These are phyloP conservation scores for Litocranius walleri DNA, from an alignment of 2,113 vertebrate genomes.

Conservation along the genomic window DNA sequence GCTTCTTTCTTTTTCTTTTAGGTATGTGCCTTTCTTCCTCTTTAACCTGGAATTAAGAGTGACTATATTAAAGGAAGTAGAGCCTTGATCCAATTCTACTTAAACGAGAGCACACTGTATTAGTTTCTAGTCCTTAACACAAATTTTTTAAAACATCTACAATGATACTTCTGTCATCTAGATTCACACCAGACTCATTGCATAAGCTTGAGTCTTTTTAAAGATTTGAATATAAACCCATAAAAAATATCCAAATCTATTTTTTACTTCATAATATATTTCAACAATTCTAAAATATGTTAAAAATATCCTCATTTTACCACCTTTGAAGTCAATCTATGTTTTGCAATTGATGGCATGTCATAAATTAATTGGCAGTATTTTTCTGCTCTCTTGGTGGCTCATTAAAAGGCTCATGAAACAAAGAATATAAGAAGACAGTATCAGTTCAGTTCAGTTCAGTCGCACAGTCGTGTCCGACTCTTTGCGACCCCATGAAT, in stretches of 20 bases:
- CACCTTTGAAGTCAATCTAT: neutral
- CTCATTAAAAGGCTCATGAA: neutral
- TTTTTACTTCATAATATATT: neutral
- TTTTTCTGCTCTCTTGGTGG: neutral
- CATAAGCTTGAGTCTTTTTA: neutral
- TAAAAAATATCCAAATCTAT: neutral
- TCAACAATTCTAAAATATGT: neutral
- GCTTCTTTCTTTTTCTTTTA: conserved; percentile 53
- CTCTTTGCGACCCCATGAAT: too few species aligned
- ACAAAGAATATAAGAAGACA: neutral
- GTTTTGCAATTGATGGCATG: accelerated
- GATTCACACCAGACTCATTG: neutral
- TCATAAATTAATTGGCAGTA: neutral
- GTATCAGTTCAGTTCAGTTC: too few species aligned
- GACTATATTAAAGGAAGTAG: neutral
- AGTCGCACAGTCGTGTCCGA: accelerated
- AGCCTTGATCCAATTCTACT: neutral
- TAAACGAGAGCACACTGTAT: neutral
- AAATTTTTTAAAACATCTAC: neutral
- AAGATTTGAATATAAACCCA: neutral
- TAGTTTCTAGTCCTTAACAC: neutral
- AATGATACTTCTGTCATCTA: neutral
- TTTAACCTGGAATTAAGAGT: conserved; percentile 67
- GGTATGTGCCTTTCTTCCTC: conserved; percentile 49
- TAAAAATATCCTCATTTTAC: neutral